These are phyloP conservation scores for Hirundo rustica DNA, from an alignment of 2,797 vertebrate species.

Conservation along the genomic window DNA sequence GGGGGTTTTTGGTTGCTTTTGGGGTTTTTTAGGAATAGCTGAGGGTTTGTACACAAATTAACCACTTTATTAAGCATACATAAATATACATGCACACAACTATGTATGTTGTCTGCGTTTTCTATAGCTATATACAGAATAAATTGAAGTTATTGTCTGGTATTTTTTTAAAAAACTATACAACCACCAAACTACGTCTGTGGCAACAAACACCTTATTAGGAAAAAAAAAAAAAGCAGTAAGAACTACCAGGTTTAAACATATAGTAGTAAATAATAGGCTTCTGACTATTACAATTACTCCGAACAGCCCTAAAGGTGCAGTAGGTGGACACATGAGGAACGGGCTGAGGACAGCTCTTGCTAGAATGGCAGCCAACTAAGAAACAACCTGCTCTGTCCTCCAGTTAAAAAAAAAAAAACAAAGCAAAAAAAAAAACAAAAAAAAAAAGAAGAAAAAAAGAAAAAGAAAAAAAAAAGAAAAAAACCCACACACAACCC, in stretches of 20 bases:
- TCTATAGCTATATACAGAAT: neutral
- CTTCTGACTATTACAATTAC: neutral
- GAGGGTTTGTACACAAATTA: neutral
- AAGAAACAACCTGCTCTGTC: no score
- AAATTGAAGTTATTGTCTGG: neutral
- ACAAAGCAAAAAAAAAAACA: no score
- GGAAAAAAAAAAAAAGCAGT: neutral
- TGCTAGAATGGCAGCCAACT: no score
- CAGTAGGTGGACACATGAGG: neutral
- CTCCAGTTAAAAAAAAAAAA: no score
- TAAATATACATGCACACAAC: neutral
- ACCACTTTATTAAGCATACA: neutral
- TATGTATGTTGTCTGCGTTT: neutral
- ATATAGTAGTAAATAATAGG: no score
- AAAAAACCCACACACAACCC: no score
- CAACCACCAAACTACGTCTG: neutral
- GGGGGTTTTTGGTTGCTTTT: accelerated
- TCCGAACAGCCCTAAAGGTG: neutral
- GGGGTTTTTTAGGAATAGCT: neutral
- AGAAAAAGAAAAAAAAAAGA: no score
- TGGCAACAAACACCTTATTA: neutral
- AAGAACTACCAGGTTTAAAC: no score
- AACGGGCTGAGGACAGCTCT: no score
- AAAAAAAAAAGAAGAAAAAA: no score
- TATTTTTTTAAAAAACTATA: neutral